Percentiles rank a stretch among this genome's conserved stretches.
Conservation (phyloP, 2,113 vertebrate genomes). For the Rostratula benghalensis region DNA sequence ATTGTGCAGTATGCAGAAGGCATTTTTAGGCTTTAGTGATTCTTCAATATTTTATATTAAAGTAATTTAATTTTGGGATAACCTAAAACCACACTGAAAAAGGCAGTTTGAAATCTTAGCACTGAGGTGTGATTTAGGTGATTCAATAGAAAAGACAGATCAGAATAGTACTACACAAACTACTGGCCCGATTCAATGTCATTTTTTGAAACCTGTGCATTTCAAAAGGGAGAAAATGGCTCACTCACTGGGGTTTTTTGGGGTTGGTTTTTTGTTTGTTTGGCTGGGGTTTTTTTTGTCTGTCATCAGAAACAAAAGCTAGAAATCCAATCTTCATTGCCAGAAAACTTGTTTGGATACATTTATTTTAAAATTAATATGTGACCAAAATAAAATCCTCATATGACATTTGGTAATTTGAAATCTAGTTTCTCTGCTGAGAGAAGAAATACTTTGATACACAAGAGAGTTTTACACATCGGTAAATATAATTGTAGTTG, state of each 20-base stretch:
- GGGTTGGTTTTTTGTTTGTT: no score
- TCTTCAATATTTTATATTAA: background rate
- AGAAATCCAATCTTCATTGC: background rate
- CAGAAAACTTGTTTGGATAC: background rate
- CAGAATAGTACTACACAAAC: background rate
- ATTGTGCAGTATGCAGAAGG: background rate
- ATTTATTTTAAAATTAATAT: background rate
- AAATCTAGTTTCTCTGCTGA: background rate
- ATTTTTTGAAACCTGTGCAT: background rate
- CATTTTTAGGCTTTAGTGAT: background rate
- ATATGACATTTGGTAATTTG: background rate
- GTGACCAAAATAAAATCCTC: background rate
- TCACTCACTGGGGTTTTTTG: background rate
- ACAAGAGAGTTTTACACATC: background rate
- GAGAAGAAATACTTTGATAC: background rate
- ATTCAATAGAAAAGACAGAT: background rate
- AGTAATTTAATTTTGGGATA: background rate
- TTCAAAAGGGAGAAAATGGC: background rate
- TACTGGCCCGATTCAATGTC: background rate
- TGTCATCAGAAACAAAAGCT: background rate
- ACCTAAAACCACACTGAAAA: background rate
- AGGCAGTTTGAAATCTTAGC: background rate
- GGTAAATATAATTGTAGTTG: background rate
- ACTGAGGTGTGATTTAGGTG: background rate
- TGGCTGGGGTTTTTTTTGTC: no score